Conservation (phyloP, 2,113 vertebrate species). For the Osmerus mordax region DNA sequence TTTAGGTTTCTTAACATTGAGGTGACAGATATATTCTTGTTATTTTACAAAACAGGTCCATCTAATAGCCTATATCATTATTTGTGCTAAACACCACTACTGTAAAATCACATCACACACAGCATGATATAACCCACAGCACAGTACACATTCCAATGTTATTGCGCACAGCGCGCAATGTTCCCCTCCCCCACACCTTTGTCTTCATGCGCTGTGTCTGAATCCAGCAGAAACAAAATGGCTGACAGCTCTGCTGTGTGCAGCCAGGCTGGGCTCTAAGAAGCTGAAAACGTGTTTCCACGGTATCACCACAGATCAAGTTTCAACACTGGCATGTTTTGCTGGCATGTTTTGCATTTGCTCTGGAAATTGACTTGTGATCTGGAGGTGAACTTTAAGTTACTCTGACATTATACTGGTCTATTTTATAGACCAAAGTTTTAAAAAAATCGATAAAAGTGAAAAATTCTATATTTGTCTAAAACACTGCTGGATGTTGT, state of each 20-base stretch:
- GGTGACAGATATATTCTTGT: background rate
- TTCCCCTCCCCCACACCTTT: constrained; percentile 41
- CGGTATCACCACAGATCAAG: constrained; percentile 26
- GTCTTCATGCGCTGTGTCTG: constrained; percentile 51
- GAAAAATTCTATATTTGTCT: background rate
- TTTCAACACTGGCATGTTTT: constrained; percentile 3
- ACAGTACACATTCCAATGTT: constrained; percentile 55
- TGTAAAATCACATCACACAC: constrained; percentile 17
- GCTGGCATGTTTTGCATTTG: too few relatives aligned
- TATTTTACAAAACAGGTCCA: background rate
- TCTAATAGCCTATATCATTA: background rate
- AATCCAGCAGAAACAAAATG: constrained; percentile 64
- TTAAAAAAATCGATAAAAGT: background rate
- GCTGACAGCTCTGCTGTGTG: constrained; percentile 53
- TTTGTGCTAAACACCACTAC: background rate
- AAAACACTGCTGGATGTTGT: background rate
- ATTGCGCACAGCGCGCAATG: constrained; percentile 45
- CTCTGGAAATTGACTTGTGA: too few relatives aligned
- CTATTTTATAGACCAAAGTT: background rate
- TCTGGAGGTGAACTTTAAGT: too few relatives aligned
- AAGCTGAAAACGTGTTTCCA: constrained; percentile 50
- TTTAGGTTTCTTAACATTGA: background rate
- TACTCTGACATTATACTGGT: background rate
- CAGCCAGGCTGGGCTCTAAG: constrained; percentile 41
- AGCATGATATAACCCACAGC: constrained; percentile 22